These are phyloP conservation scores for Tupiocoris notatus DNA, from an alignment of 2,888 invertebrate genomes.

Conservation along the genomic window DNA sequence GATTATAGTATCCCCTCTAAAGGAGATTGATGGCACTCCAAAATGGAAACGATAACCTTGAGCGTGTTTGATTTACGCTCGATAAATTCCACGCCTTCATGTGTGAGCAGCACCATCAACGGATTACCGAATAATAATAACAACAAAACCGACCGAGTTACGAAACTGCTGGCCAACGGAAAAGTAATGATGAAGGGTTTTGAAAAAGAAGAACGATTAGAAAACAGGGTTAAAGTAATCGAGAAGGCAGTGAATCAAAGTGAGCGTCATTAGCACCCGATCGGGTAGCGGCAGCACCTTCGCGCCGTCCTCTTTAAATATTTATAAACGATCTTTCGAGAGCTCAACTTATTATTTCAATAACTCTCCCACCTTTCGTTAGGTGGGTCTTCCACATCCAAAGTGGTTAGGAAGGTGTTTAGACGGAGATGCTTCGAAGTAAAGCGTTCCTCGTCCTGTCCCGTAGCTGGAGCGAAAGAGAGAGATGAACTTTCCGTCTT, in stretches of 20 bases:
- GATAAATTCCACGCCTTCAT: background rate
- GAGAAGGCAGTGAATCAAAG: constrained; percentile 36
- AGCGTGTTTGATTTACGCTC: background rate
- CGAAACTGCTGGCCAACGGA: background rate
- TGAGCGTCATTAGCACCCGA: constrained; percentile 41
- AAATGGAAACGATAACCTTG: background rate
- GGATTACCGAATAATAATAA: background rate
- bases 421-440: background rate
- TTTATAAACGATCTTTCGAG: constrained; percentile 42
- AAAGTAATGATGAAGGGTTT: background rate
- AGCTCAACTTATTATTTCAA: constrained; percentile 39
- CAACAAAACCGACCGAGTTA: background rate
- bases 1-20: too few species aligned
- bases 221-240: constrained; percentile 31
- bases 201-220: constrained; percentile 20
- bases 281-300: constrained; percentile 25
- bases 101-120: background rate
- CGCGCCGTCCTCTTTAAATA: constrained; percentile 37
- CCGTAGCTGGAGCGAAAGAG: background rate
- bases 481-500: background rate
- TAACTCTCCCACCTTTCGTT: constrained; percentile 34
- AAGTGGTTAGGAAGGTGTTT: constrained; percentile 40
- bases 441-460: background rate
- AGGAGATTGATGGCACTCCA: too few species aligned
- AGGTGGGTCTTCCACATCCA: constrained; percentile 4